Evolutionary conservation across 2,113 vertebrate genomes (phyloP), one percentile per base, ranked within the genome.

Genomic region (Pipa parva): DNA sequence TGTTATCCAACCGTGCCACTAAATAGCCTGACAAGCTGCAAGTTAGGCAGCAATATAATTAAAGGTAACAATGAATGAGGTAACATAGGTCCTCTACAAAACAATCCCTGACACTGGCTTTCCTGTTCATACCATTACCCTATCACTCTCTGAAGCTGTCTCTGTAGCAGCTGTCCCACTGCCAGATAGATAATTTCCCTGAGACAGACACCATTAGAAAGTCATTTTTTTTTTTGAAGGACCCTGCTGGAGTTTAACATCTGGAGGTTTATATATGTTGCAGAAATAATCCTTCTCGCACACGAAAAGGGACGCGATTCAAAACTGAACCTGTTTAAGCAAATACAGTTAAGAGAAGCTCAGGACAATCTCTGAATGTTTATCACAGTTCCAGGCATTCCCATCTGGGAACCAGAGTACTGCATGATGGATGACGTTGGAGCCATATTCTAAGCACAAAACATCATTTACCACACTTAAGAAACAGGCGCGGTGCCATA

Each of bases 391-490:
- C 50, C 58, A 61, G 49, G 26, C 46, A 18, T 37, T 24, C 29
- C 57, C 66, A 70, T 70, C 57, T 70, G 66, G 66, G 66, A 29
- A 18, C 24, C 57, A 70, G 66, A 67, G 64, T 42, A 31, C 33
- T n/a, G 18, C 33, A 45, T 70, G 66, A 70, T 70, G 66, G 58
- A 70, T 70, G 57, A 48, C 15, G 46, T 21, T n/a, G 25, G 46
- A 60, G 48, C 18, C 5, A 36, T 69, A 17, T 51, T 60, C 57
- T 49, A 59, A 29, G 59, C 49, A 54, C 57, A 52, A 49, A 60
- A 51, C 66, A 60, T 70, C 48, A 52, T 70, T 54, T 61, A 70
- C 31, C 66, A 61, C 66, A 61, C 66, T 70, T 61, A 70, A 54
- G 57, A 21, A 61, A 54, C 33, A 21, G 66, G 66, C 66, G n/a